A percentile compares a stretch with the other conserved stretches of the same genome.
phyloP scores from a whole-genome alignment of 2,797 vertebrate species.

The Xenentodon cancila region DNA sequence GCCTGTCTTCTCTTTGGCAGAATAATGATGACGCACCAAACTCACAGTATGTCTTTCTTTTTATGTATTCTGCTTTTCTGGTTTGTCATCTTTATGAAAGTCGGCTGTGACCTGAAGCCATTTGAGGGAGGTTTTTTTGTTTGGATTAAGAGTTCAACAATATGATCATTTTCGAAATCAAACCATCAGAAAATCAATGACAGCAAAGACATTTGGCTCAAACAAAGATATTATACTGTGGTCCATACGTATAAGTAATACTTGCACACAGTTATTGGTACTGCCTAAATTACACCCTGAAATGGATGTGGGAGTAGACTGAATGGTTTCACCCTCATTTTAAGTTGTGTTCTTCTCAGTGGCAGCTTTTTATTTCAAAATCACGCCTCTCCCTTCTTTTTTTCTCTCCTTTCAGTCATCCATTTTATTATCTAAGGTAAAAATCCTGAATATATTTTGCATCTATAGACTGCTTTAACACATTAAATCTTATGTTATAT shows the following conservation, averaged over 20 bases:
- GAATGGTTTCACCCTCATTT: background rate
- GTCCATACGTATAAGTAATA: background rate
- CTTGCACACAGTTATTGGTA: background rate
- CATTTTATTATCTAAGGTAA: too few species aligned
- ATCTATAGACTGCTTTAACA: too few species aligned
- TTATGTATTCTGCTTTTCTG: background rate
- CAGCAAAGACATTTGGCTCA: too few species aligned
- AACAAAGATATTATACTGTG: background rate
- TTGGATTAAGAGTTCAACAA: too few species aligned
- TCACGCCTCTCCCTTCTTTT: background rate
- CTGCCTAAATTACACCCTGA: background rate
- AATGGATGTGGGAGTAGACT: background rate
- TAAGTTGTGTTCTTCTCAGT: background rate
- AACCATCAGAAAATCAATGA: background rate
- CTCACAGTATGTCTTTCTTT: constrained; percentile 62
- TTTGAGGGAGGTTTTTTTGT: too few species aligned
- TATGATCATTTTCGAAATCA: too few species aligned
- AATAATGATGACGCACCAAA: constrained; percentile 63
- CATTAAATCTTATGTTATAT: too few species aligned
- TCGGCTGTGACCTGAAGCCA: background rate
- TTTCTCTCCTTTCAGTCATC: background rate
- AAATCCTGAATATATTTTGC: too few species aligned
- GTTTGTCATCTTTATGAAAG: too few species aligned
- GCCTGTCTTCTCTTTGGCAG: constrained; percentile 68
- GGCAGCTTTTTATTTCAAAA: background rate